Evolutionary conservation across 2,888 invertebrate genomes (phyloP).

Genomic region (Choreutis nemorana): DNA sequence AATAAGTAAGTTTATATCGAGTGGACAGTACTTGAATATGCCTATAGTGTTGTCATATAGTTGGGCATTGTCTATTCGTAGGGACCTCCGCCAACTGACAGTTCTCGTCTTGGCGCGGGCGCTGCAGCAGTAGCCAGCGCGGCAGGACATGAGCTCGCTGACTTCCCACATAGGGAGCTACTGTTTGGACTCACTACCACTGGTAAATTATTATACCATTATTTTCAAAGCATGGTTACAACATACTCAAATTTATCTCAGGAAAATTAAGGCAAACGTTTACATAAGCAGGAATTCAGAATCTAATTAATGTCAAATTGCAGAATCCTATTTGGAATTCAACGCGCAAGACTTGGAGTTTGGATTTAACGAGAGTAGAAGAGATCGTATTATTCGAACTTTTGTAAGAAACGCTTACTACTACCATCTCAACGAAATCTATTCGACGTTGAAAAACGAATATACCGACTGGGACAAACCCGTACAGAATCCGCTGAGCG

Average conservation of each 20-base stretch:
- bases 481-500: conserved; percentile 84
- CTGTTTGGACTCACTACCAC: conserved; percentile 85
- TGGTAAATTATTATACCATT: too few relatives aligned
- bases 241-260: too few relatives aligned
- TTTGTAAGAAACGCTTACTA: conserved; percentile 94
- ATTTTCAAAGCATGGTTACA: too few relatives aligned
- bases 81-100: conserved; percentile 65
- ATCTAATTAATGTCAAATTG: conserved; percentile 20
- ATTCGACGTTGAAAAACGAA: conserved; percentile 92
- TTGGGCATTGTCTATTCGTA: conserved; percentile 20
- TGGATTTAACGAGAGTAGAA: conserved; percentile 88
- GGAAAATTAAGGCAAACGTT: too few relatives aligned
- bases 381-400: conserved; percentile 87
- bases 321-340: conserved; percentile 83
- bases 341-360: conserved; percentile 87
- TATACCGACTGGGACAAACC: conserved; percentile 96
- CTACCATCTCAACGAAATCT: conserved; percentile 94
- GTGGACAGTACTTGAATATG: too few relatives aligned
- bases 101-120: conserved; percentile 56
- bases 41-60: too few relatives aligned
- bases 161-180: conserved; percentile 83
- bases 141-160: conserved; percentile 81
- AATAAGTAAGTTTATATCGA: too few relatives aligned
- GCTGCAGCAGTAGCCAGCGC: conserved; percentile 72
- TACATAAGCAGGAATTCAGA: not conserved